Base-by-base conservation (phyloP, 2,888 invertebrate genomes). In the Corythucha ciliata region DNA sequence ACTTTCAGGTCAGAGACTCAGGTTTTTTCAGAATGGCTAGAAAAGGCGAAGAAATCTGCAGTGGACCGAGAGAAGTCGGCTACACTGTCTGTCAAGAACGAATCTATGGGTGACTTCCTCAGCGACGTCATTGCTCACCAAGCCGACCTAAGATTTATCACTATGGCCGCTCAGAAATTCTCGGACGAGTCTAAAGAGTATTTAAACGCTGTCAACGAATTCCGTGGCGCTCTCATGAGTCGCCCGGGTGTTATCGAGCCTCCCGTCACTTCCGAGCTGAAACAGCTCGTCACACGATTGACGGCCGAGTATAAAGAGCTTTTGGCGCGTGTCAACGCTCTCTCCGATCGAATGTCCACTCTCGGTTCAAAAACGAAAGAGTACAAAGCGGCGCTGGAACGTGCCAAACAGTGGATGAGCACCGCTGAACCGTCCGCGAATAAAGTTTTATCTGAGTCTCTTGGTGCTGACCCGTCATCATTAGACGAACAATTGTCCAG, bases 141-240 rank as follows among this genome's bases (percentile, higher is more conserved):
- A 68, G 96, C 92, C 1, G 96, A 96, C 70, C 72, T 94, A 25
- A 39, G 94, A 52, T 96, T 94, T 69, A 90, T 96, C 60, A 90
- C 91, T 3, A 92, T 94, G 87, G 83, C 92, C 1, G 91, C 91
- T 1, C 92, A 93, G 72, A 93, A 92, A 69, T 94, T 93, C 67
- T 81, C 92, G 21, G 93, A 94, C 63, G 93, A 94, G 70, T 88
- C 91, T 67, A 91, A 91, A 74, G 83, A 51, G 44, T 51, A 45
- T 26, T 18, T 51, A 18, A 51, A 41, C 33, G 40, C 49, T 29
- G 36, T 55, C 46, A 53, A 53, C 50, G 55, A 55, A 33, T 55
- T 50, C 42, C 34, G 53, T 22, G 47, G 49, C 21, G 41, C 48
- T 20, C 45, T 55, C 20, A 47, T 34, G 24, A 37, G 45, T 1